Evolutionary conservation across 2,888 invertebrate species (phyloP).

Genomic region (Syrista parreyssii): DNA sequence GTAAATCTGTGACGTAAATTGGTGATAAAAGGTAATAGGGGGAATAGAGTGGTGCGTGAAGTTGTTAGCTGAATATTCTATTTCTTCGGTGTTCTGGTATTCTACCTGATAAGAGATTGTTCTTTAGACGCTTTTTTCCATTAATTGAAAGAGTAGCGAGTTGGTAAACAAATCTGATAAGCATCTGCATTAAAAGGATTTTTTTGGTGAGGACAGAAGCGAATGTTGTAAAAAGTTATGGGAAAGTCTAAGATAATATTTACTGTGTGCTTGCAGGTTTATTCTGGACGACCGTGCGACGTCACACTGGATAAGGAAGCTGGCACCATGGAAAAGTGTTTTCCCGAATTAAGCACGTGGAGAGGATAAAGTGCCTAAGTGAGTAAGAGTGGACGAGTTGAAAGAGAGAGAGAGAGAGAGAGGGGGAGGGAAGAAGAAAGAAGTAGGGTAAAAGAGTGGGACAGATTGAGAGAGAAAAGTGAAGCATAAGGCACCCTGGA

Average conservation of each 20-base stretch:
- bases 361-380: background rate
- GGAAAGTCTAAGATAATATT: background rate
- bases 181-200: background rate
- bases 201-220: background rate
- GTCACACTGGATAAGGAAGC: background rate
- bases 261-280: background rate
- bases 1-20: background rate
- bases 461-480: slow-evolving; percentile 10
- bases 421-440: slow-evolving; percentile 7
- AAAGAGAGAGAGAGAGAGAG: background rate
- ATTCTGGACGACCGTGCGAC: background rate
- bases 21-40: background rate
- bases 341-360: background rate
- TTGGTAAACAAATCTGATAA: background rate
- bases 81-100: background rate
- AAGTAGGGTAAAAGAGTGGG: slow-evolving; percentile 10
- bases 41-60: background rate
- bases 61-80: background rate
- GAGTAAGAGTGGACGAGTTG: slow-evolving; percentile 10
- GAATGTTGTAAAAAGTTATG: background rate
- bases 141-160: background rate
- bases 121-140: background rate
- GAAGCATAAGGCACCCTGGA: slow-evolving; percentile 4
- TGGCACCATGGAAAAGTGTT: background rate
- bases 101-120: background rate